phyloP scores from a whole-genome alignment of 2,113 vertebrate genomes.

The Saccopteryx leptura region DNA sequence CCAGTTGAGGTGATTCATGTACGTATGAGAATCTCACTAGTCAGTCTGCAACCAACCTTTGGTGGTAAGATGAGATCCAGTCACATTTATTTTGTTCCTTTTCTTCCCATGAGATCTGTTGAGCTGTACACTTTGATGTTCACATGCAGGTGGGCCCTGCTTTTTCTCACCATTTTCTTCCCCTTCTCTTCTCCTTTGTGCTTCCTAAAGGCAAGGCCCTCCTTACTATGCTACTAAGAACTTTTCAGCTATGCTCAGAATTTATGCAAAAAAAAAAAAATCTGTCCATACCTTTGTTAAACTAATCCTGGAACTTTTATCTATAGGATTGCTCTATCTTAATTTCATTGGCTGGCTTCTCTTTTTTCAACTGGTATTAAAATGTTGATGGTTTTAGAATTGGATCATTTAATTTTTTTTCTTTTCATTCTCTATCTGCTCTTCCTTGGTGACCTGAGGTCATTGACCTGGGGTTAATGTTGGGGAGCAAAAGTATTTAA shows the following conservation, averaged over 20 bases:
- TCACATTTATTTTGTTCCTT: neutral
- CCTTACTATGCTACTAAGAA: neutral
- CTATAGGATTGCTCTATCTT: neutral
- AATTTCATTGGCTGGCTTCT: neutral
- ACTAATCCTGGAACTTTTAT: neutral
- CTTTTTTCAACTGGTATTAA: neutral
- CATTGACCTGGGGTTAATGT: neutral
- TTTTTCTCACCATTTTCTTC: neutral
- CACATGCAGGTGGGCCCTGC: neutral
- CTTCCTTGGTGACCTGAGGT: neutral
- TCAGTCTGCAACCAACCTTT: neutral
- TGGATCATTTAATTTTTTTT: neutral
- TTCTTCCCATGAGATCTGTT: neutral
- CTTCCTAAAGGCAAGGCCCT: neutral
- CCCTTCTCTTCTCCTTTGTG: neutral
- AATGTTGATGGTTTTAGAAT: constrained; percentile 7
- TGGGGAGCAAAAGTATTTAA: neutral
- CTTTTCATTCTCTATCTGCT: neutral
- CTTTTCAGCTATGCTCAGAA: neutral
- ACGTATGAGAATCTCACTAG: neutral
- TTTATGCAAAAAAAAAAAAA: neutral
- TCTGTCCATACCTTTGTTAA: neutral
- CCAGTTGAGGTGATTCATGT: neutral
- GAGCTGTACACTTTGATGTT: neutral
- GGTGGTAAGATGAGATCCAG: neutral